These are phyloP conservation scores for Psittacula derbiana DNA, from an alignment of 2,797 vertebrate genomes.

Conservation along the genomic window DNA sequence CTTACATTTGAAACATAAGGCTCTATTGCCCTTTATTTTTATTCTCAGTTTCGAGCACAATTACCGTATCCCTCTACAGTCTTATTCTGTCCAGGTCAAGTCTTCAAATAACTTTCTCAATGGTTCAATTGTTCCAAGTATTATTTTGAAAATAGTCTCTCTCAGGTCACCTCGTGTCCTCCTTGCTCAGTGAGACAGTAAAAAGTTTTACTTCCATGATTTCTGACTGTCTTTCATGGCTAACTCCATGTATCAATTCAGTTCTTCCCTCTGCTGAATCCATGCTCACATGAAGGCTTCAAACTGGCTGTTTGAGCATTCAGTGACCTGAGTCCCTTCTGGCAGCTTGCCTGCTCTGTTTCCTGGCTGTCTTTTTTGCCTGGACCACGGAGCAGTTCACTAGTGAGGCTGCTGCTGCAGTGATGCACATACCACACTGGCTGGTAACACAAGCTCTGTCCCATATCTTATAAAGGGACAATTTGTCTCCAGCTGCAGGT, in stretches of 20 bases:
- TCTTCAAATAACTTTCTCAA: background rate
- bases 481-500: background rate
- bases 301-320: background rate
- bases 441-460: background rate
- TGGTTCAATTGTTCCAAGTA: background rate
- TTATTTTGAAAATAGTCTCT: constrained; percentile 8
- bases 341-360: background rate
- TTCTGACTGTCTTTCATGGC: background rate
- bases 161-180: background rate
- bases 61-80: background rate
- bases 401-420: background rate
- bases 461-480: background rate
- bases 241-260: background rate
- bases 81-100: background rate
- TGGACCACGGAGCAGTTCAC: background rate
- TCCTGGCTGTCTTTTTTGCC: background rate
- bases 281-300: background rate
- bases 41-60: background rate
- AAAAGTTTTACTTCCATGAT: background rate
- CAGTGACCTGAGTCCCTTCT: background rate
- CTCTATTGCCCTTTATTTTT: background rate
- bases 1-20: background rate
- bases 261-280: background rate
- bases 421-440: background rate
- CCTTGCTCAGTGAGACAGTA: background rate